Percentiles rank a stretch among this genome's conserved stretches.
phyloP scores from a whole-genome alignment of 2,888 invertebrate species.

The Dryomyza anilis region DNA sequence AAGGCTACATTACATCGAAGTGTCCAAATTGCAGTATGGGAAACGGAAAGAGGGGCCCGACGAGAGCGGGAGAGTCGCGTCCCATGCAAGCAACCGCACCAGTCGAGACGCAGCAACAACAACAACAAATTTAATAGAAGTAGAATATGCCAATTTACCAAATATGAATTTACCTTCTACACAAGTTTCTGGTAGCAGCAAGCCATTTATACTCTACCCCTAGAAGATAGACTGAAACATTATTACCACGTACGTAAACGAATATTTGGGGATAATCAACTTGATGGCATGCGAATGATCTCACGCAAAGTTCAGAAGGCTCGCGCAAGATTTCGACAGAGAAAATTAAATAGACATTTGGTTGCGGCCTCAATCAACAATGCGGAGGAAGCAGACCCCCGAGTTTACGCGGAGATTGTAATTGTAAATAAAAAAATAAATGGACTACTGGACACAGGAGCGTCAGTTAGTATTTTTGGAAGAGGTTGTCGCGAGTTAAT shows the following conservation, averaged over 20 bases:
- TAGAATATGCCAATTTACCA: no score
- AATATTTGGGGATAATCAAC: background rate
- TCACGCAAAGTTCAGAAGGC: background rate
- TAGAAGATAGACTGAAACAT: background rate
- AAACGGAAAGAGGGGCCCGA: constrained; percentile 16
- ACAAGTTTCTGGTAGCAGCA: no score
- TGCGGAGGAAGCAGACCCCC: background rate
- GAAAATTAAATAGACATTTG: background rate
- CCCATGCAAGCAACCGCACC: background rate
- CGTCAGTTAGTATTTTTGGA: background rate
- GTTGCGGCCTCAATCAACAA: background rate
- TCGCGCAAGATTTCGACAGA: background rate
- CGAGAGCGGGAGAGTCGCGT: constrained; percentile 7
- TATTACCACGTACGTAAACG: background rate
- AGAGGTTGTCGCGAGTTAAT: background rate
- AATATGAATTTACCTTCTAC: no score
- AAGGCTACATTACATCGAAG: background rate
- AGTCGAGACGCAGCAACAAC: background rate
- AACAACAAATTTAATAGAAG: no score
- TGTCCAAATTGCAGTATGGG: background rate
- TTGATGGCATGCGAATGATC: background rate
- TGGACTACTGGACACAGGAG: background rate
- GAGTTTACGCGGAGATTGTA: background rate
- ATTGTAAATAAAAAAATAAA: background rate
- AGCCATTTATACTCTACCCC: no score